Conservation (phyloP, 2,113 vertebrate species). For the Alaudala cheleensis region DNA sequence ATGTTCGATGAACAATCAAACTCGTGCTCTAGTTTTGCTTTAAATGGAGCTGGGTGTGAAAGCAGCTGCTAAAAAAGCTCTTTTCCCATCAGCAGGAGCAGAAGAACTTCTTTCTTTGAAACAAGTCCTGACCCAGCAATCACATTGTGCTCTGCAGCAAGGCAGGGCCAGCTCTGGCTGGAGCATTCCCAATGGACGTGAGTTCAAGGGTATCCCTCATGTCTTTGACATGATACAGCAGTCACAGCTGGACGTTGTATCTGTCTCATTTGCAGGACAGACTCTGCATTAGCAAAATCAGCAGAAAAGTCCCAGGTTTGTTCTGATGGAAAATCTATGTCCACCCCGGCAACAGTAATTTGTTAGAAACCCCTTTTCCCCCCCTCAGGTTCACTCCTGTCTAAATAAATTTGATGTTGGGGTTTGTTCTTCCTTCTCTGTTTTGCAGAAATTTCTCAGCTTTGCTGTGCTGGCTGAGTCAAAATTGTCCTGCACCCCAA, state of each 20-base stretch:
- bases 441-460: neutral
- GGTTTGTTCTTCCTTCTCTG: neutral
- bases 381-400: neutral
- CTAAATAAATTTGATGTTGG: neutral
- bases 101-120: neutral
- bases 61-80: constrained; percentile 40
- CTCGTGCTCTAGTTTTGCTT: constrained; percentile 39
- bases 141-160: neutral
- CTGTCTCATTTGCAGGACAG: neutral
- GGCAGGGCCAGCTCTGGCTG: neutral
- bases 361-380: neutral
- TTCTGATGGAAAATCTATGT: neutral
- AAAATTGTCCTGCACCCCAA: neutral
- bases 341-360: neutral
- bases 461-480: neutral
- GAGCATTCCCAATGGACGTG: fast-evolving
- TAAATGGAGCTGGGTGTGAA: constrained; percentile 50
- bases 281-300: neutral
- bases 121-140: neutral
- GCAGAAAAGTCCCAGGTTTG: neutral
- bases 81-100: constrained; percentile 1
- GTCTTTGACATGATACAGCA: neutral
- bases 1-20: neutral
- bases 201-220: neutral
- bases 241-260: neutral